Percentiles rank a stretch among this genome's conserved stretches.
These are phyloP conservation scores for Coregonus sp. DNA, from an alignment of 2,797 vertebrate genomes.

Conservation along the genomic window DNA sequence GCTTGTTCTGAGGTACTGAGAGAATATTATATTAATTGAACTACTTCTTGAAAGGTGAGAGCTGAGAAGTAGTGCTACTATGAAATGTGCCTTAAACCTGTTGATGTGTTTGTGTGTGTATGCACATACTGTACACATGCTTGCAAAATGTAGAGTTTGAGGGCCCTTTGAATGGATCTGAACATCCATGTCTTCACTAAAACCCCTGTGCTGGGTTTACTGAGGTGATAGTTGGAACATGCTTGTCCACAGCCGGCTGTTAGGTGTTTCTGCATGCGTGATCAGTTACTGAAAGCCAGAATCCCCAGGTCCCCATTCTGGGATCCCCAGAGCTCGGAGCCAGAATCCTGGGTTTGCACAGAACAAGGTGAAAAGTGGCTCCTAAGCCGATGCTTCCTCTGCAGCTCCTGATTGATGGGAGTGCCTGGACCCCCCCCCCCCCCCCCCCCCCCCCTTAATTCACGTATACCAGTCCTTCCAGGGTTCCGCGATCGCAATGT, in stretches of 20 bases:
- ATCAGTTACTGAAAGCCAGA: conserved; percentile 44
- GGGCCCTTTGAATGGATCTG: too few species aligned
- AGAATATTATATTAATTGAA: too few species aligned
- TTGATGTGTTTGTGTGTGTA: too few species aligned
- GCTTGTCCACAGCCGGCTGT: conserved; percentile 34
- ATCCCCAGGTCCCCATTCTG: conserved; percentile 54
- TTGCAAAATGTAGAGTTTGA: too few species aligned
- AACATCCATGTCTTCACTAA: not conserved
- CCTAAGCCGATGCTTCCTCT: conserved; percentile 32
- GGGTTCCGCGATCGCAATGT: too few species aligned
- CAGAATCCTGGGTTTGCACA: conserved; percentile 46
- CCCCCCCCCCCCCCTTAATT: too few species aligned
- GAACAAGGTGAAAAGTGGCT: conserved; percentile 56
- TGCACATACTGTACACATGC: too few species aligned
- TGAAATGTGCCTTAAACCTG: too few species aligned
- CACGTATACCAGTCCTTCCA: too few species aligned
- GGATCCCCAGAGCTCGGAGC: conserved; percentile 47
- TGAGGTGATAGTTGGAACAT: conserved; percentile 7
- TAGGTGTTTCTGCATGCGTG: conserved; percentile 54
- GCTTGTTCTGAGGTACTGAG: too few species aligned
- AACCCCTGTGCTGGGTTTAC: not conserved
- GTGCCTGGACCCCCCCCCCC: conserved; percentile 5
- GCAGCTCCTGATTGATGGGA: conserved; percentile 54
- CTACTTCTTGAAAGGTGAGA: too few species aligned
- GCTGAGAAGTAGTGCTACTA: too few species aligned